Conservation (phyloP, 2,797 vertebrate genomes). For the Myripristis murdjan region DNA sequence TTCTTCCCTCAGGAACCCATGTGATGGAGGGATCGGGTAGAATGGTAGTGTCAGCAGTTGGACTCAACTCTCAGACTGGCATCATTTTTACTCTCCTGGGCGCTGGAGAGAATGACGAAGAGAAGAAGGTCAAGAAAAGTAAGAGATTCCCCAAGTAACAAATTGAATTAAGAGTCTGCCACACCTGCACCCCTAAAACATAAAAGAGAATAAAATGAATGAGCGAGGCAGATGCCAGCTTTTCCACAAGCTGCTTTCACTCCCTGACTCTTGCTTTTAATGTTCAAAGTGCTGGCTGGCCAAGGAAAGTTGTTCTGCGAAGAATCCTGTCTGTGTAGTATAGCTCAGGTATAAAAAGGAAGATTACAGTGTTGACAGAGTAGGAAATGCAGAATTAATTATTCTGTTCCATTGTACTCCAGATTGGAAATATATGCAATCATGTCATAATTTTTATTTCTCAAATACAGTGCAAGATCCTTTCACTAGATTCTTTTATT, state of each 20-base stretch:
- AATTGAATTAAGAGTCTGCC: slow-evolving; percentile 10
- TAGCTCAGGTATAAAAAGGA: slow-evolving; percentile 32
- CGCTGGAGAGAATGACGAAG: slow-evolving; percentile 89
- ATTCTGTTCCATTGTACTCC: slow-evolving; percentile 52
- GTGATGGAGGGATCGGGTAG: slow-evolving; percentile 99
- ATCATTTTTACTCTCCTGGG: slow-evolving; percentile 98
- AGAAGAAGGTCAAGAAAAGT: slow-evolving; percentile 98
- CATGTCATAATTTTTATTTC: slow-evolving; percentile 1
- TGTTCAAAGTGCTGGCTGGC: not conserved
- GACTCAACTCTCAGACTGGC: slow-evolving; percentile 98
- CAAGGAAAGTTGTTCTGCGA: not conserved
- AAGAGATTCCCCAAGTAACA: slow-evolving; percentile 67
- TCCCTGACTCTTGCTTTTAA: not conserved
- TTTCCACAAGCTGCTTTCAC: not conserved
- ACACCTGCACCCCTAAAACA: not conserved
- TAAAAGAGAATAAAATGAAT: slow-evolving; percentile 15
- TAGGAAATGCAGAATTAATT: slow-evolving; percentile 18
- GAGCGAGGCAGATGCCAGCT: not conserved
- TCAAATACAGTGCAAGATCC: not conserved
- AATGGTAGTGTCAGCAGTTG: slow-evolving; percentile 95
- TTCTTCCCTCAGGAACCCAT: slow-evolving; percentile 89
- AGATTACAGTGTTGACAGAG: slow-evolving; percentile 37
- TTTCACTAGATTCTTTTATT: not conserved
- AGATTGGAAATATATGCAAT: slow-evolving; percentile 56
- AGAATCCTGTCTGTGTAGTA: slow-evolving; percentile 30